Base-by-base conservation (phyloP, 2,113 vertebrate genomes). In the Labeo rohita region DNA sequence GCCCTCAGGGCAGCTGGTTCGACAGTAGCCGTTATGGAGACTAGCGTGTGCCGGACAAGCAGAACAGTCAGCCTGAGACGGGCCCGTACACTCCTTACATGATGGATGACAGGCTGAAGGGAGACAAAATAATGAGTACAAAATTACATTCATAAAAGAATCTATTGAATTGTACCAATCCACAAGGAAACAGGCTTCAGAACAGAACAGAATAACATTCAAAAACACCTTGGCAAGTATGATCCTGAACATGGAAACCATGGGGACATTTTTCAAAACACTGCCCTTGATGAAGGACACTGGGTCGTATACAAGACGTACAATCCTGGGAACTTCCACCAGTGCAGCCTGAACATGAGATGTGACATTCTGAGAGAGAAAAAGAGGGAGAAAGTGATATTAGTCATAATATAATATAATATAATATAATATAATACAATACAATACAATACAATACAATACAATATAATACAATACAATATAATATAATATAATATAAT, bases 31-130 rank as follows among this genome's bases (percentile, higher is more conserved):
- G 2, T 39, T 18, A 8, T 84, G 85, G 1, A 94, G 90, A 43
- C 89, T 84, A 0, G 92, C 82, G 0, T 95, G 94, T 16, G 95
- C 94, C 3, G 95, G 95, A 85, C 96, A 97, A 75, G 90, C 88
- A 0, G 89, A 66, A 63, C 96, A 97, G 23, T 97, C 94, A 1
- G 87, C 68, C 0, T 94, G 95, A 0, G 93, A 94, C 0, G 95
- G 91, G 11, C 96, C 96, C 0, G 0, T 89, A 87, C 96, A 97
- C 0, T 92, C 93, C 90, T 90, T 94, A 85, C 96, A 97, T 83
- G 95, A 93, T 0, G 96, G 95, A 54, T 97, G 96, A 80, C 96
- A 97, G 28, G 92, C 96, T 97, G 73, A 52, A 85, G 45, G 56
- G 43, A 21, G 68, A 12, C 6, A 70, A 74, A 4, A 83, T 47